phyloP scores from a whole-genome alignment of 1,140 invertebrate species.

The Chymomyza costata region DNA sequence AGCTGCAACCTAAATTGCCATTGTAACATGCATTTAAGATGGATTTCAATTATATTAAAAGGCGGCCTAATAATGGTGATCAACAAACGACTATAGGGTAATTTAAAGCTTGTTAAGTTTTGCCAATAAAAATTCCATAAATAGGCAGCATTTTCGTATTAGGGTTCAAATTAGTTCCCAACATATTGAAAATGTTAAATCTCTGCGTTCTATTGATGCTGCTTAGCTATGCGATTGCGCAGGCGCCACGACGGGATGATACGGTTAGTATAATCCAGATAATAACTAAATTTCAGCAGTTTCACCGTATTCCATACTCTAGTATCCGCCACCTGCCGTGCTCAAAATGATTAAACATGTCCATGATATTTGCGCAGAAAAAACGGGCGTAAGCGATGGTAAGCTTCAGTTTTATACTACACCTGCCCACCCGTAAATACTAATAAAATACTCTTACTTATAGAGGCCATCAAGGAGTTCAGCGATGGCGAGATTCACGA shows the following conservation, averaged over 20 bases:
- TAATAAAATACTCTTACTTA: conserved; percentile 3
- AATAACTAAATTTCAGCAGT: too few species aligned
- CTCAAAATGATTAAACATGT: conserved; percentile 31
- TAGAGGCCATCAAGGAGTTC: conserved; percentile 66
- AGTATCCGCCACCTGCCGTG: conserved; percentile 36
- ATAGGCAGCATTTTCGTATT: conserved; percentile 11
- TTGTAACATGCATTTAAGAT: conserved; percentile 35
- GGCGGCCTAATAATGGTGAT: conserved; percentile 37
- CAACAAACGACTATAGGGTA: conserved; percentile 22
- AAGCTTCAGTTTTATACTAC: neutral
- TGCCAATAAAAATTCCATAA: conserved; percentile 22
- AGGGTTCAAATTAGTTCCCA: conserved; percentile 36
- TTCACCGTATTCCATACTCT: neutral
- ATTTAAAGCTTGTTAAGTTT: conserved; percentile 5
- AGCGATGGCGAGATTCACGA: conserved; percentile 61
- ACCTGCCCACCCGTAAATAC: neutral
- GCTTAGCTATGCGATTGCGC: conserved; percentile 9
- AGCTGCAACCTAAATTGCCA: conserved; percentile 29
- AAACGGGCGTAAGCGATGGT: conserved; percentile 49
- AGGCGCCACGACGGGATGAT: conserved; percentile 37
- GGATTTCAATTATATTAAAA: conserved; percentile 15
- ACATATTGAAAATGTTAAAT: neutral
- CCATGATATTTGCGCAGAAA: conserved; percentile 40
- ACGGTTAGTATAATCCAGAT: conserved; percentile 15
- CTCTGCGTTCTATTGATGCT: conserved; percentile 4